Evolutionary conservation across 2,113 vertebrate genomes (phyloP).

Genomic region (Ptychochromis oligacanthus): DNA sequence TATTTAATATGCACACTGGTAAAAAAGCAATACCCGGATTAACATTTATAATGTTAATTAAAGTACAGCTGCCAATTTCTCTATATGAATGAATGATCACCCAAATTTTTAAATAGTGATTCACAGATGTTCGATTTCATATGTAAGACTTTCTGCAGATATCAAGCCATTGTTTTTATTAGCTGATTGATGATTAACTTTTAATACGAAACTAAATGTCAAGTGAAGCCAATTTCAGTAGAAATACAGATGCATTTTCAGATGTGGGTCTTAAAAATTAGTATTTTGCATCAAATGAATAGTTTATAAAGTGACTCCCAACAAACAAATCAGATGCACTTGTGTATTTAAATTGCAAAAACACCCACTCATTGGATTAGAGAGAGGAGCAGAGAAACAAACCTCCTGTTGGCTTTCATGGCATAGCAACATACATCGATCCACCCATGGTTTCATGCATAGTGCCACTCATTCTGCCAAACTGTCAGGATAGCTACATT

Average conservation of each 20-base stretch:
- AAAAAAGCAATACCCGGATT: no score
- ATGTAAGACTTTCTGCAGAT: neutral
- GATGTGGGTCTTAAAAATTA: neutral
- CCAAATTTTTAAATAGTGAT: neutral
- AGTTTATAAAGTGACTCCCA: neutral
- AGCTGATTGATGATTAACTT: neutral
- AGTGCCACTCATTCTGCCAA: slow-evolving; percentile 40
- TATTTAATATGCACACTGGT: no score
- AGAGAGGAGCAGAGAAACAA: slow-evolving; percentile 11
- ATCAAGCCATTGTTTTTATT: neutral
- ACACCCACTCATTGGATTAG: neutral
- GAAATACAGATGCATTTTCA: neutral
- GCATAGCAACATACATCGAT: slow-evolving; percentile 12
- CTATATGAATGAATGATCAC: no score
- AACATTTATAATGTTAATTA: no score
- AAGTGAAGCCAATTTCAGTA: neutral
- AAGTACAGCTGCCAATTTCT: no score
- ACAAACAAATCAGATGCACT: neutral
- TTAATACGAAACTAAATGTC: neutral
- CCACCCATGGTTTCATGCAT: slow-evolving; percentile 31
- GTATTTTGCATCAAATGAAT: slow-evolving; percentile 1
- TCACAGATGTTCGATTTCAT: neutral
- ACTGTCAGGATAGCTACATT: slow-evolving; percentile 41
- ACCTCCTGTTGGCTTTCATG: neutral
- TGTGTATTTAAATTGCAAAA: neutral